These are phyloP conservation scores for Dasypus novemcinctus DNA, from an alignment of 2,113 vertebrate species.

Conservation along the genomic window DNA sequence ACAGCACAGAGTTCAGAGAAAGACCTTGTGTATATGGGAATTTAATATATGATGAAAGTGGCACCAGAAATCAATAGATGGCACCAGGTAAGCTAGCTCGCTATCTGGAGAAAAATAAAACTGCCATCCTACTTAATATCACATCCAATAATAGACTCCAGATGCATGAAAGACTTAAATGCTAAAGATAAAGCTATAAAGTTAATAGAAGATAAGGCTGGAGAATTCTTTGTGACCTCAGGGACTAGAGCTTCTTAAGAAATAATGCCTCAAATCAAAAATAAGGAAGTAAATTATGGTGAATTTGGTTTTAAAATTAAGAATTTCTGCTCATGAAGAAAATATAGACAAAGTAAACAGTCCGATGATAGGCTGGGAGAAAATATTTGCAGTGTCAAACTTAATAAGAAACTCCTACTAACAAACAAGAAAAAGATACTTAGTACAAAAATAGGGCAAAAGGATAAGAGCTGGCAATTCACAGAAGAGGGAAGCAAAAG, in stretches of 20 bases:
- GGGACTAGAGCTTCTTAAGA: background rate
- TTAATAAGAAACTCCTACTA: background rate
- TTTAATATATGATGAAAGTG: slow-evolving; percentile 33
- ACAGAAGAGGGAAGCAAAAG: background rate
- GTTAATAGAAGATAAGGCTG: background rate
- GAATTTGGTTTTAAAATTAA: slow-evolving; percentile 23
- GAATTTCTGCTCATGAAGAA: slow-evolving; percentile 24
- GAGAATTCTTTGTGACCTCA: background rate
- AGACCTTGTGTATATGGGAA: background rate
- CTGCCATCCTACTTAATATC: background rate
- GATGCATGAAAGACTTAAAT: slow-evolving; percentile 12
- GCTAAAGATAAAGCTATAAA: slow-evolving; percentile 6
- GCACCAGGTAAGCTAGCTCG: slow-evolving; percentile 16
- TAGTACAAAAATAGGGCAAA: slow-evolving; percentile 20
- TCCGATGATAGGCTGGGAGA: background rate
- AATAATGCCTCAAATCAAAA: background rate
- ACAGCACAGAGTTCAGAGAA: background rate
- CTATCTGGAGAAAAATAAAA: slow-evolving; percentile 49
- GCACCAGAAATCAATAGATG: slow-evolving; percentile 10
- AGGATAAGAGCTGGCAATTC: slow-evolving; percentile 6
- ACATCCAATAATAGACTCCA: slow-evolving; percentile 22
- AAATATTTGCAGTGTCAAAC: slow-evolving; percentile 6
- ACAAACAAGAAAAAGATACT: slow-evolving; percentile 1
- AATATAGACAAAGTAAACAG: slow-evolving; percentile 6
- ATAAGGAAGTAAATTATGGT: background rate